phyloP scores from a whole-genome alignment of 2,888 invertebrate genomes.

The Mechanitis messenoides region DNA sequence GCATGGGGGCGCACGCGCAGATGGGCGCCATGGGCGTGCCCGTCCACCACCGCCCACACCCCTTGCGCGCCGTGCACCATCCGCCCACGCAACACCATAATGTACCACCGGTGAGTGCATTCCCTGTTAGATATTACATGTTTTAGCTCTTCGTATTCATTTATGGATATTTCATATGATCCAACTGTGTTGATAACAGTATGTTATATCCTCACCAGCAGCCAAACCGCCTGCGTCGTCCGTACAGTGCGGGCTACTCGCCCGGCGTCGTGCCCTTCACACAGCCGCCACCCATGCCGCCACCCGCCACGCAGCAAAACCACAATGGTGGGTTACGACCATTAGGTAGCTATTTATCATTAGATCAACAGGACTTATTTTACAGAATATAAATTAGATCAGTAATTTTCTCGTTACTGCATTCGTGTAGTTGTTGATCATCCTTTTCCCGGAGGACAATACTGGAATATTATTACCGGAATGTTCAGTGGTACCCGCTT shows the following conservation, averaged over 20 bases:
- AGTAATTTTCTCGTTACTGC: too few relatives aligned
- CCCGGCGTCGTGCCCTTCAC: constrained; percentile 46
- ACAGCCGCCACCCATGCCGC: constrained; percentile 43
- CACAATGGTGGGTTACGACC: constrained; percentile 20
- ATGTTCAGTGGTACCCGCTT: too few relatives aligned
- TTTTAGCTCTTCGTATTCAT: too few relatives aligned
- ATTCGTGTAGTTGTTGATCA: too few relatives aligned
- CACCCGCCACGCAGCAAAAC: constrained; percentile 29
- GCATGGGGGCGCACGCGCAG: constrained; percentile 54
- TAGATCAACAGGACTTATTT: not conserved
- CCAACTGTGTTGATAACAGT: constrained; percentile 1
- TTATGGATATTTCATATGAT: not conserved
- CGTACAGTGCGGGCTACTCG: constrained; percentile 50
- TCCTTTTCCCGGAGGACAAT: not conserved
- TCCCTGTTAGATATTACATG: too few relatives aligned
- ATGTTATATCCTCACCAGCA: constrained; percentile 34
- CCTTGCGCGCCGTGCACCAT: constrained; percentile 65
- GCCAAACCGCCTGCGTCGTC: constrained; percentile 62
- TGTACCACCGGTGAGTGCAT: constrained; percentile 51
- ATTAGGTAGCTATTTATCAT: too few relatives aligned
- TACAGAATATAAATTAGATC: not conserved
- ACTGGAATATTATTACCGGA: not conserved
- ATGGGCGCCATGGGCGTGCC: constrained; percentile 49
- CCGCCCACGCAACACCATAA: constrained; percentile 59
- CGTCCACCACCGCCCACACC: constrained; percentile 55